Evolutionary conservation across 2,888 invertebrate genomes (phyloP).

Genomic region (Eulithis prunata): DNA sequence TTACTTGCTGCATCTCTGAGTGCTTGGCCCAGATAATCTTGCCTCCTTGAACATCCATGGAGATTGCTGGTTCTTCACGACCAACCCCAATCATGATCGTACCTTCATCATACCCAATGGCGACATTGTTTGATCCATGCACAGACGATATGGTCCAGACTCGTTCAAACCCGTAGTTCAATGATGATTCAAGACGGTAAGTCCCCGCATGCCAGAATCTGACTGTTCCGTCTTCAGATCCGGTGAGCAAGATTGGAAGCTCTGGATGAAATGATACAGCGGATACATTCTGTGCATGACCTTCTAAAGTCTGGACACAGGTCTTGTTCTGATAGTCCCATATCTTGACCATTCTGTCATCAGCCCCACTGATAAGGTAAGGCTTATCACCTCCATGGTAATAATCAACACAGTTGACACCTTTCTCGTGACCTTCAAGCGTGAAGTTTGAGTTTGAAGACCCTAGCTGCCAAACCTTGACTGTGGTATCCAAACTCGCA

Average conservation of each 20-base stretch:
- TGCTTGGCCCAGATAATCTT: slow-evolving; percentile 99
- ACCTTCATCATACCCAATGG: slow-evolving; percentile 98
- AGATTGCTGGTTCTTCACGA: slow-evolving; percentile 98
- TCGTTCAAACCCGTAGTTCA: slow-evolving; percentile 99
- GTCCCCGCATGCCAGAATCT: slow-evolving; percentile 99
- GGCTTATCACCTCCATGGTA: slow-evolving; percentile 99
- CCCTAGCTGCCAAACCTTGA: slow-evolving; percentile 99
- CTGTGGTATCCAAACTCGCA: slow-evolving; percentile 98
- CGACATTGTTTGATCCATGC: slow-evolving; percentile 98
- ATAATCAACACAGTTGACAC: slow-evolving; percentile 99
- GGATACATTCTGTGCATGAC: slow-evolving; percentile 98
- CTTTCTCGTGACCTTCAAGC: slow-evolving; percentile 98
- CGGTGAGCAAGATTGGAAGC: slow-evolving; percentile 97
- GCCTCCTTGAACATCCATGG: slow-evolving; percentile 99
- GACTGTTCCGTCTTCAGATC: slow-evolving; percentile 99
- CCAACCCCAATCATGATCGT: slow-evolving; percentile 98
- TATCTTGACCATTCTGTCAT: slow-evolving; percentile 98
- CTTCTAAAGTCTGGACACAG: slow-evolving; percentile 98
- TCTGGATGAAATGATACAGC: slow-evolving; percentile 99
- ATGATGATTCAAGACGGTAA: slow-evolving; percentile 96
- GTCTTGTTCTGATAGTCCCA: slow-evolving; percentile 99
- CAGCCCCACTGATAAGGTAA: slow-evolving; percentile 99
- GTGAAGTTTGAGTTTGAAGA: slow-evolving; percentile 99
- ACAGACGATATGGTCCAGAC: slow-evolving; percentile 98
- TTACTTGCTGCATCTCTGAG: slow-evolving; percentile 98